Base-by-base conservation (phyloP, 2,888 invertebrate genomes). In the Dryobota labecula region DNA sequence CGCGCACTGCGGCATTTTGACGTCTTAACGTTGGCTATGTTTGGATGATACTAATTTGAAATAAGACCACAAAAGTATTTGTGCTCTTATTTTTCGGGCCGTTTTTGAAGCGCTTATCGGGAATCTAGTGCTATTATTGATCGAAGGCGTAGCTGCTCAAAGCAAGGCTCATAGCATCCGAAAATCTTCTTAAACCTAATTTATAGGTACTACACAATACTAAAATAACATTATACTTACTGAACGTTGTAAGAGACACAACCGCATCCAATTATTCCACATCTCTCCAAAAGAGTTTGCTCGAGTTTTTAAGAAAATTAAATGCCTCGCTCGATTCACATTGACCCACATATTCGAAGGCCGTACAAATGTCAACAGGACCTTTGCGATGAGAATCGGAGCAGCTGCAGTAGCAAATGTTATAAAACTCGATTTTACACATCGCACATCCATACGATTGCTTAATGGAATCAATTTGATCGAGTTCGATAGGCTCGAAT, bases 291-390 rank as follows among this genome's bases (percentile, higher is more conserved):
- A 66, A 78, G 49, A 71, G 24, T 71, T 70, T 75, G 78, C 65
- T 73, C 71, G 70, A 76, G 27, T 74, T 83, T 45, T 57, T 30
- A 53, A 65, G 77, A 47, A 76, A 72, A 70, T 64, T 58, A 66
- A 72, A 68, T 61, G 58, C 63, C 75, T 61, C 68, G 53, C 54
- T 72, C 77, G 68, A 77, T 65, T 89, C 84, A 87, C 93, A 93
- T 91, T 94, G 94, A 94, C 94, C 94, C 82, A 94, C 88, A 91
- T 94, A 76, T 64, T 60, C 76, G 92, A 93, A 95, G 95, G 95
- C 88, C 88, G 80, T 72, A 73, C 90, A 93, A 95, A 95, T 94
- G 94, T 92, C 93, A 94, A 90, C 91, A 92, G 92, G 90, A 94
- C 93, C 92, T 94, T 94, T 93, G 88, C 90, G 90, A 92, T 91